Evolutionary conservation across 2,797 vertebrate genomes (phyloP), one percentile per base, ranked within the genome.

Genomic region (Antennarius maculatus): DNA sequence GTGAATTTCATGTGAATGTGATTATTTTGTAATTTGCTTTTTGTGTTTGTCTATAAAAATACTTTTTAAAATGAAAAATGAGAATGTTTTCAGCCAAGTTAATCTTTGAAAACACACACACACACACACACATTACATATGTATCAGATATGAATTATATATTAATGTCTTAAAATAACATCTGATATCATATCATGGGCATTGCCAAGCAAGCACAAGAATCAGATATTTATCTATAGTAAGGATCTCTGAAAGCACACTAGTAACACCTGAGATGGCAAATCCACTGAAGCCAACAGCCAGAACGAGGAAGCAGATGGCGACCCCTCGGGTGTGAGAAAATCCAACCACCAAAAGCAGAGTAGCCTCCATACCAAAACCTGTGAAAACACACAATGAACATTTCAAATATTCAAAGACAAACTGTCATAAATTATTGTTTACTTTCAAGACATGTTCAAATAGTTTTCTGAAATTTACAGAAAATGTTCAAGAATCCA

Each of bases 361-460:
- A 1, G 97, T 98, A 14, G 97, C 97, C 78, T 99, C 97, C 97
- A 99, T 98, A n/a, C 97, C 97, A 86, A 99, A 99, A 16, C 97
- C 97, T 99, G 86, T 31, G 29, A 62, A 52, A 59, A 62, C 1
- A 49, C 17, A 45, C 23, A 23, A 2, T 23, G 3, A 5, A 52
- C n/a, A 39, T 47, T 50, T 45, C 4, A 37, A 39, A 31, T 53
- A 1, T 4, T n/a, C 0, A 42, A 23, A 28, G 50, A 17, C 3
- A 37, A 14, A 42, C 9, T 62, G 12, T 14, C 16, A 60, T 37
- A 29, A 59, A 31, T 18, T 4, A 17, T 7, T 16, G 8, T 31
- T 29, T 57, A 14, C 8, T 27, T 23, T 41, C 3, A 27, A 37
- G n/a, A 54, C 31, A 42, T 7, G 8, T 43, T 28, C 14, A 28